Evolutionary conservation across 53 echinoderm and acorn worm genomes (phyloP).

Genomic region (Patiria pectinifera): DNA sequence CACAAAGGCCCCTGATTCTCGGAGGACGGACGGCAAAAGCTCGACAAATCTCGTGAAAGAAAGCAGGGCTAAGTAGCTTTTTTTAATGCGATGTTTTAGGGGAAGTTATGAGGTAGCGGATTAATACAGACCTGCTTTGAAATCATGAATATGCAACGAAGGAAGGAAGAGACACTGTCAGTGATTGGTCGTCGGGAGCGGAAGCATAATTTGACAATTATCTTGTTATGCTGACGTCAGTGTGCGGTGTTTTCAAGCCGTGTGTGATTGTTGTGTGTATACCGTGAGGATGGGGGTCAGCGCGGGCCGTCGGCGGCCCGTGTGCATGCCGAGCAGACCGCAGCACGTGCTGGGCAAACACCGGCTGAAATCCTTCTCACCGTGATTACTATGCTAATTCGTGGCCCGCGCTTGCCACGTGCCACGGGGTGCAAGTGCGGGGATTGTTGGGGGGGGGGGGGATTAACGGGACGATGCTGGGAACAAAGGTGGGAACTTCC

Average conservation of each 20-base stretch:
- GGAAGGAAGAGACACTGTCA: conserved; percentile 20
- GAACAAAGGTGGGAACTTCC: conserved; percentile 60
- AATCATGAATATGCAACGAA: conserved; percentile 35
- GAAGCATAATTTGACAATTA: conserved; percentile 70
- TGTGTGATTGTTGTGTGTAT: conserved; percentile 36
- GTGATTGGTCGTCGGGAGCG: conserved; percentile 57
- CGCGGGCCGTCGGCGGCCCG: background rate
- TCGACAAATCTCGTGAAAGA: background rate
- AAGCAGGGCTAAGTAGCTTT: background rate
- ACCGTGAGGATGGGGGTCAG: background rate
- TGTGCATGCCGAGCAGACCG: background rate
- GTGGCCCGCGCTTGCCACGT: conserved; percentile 21
- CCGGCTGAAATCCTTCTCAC: no score
- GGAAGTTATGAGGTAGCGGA: conserved; percentile 14
- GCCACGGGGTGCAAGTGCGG: background rate
- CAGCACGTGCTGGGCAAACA: conserved; percentile 30
- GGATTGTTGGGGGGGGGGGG: background rate
- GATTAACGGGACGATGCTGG: background rate
- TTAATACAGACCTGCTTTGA: conserved; percentile 8
- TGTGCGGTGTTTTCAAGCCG: conserved; percentile 23
- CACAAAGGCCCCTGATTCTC: background rate
- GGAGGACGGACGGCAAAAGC: background rate
- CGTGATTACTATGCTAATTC: conserved; percentile 50
- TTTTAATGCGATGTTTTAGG: background rate
- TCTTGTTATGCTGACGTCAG: conserved; percentile 62